Evolutionary conservation across 2,113 vertebrate genomes (phyloP).

Genomic region (Oenanthe oenanthe): DNA sequence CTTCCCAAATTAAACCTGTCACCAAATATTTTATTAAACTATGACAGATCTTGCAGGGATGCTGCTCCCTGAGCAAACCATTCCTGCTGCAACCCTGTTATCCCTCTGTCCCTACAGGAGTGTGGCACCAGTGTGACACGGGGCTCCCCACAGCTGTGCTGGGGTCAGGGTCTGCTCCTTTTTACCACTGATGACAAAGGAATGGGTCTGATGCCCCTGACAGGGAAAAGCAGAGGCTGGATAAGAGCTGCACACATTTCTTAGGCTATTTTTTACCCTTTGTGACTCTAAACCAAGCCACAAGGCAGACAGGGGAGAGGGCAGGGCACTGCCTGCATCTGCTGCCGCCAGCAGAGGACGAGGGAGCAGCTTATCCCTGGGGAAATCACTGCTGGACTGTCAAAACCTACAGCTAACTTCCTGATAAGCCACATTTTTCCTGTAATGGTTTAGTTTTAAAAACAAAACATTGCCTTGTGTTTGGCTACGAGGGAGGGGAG

Average conservation of each 20-base stretch:
- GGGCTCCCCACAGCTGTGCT: neutral
- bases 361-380: neutral
- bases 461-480: neutral
- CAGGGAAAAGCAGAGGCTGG: neutral
- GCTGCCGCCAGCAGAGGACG: accelerated
- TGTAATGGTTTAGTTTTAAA: slow-evolving; percentile 17
- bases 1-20: neutral
- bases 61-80: neutral
- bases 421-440: slow-evolving; percentile 8
- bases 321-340: neutral
- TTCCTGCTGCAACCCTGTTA: accelerated
- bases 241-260: neutral
- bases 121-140: accelerated
- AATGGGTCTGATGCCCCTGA: neutral
- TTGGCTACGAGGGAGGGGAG: neutral
- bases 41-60: neutral
- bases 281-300: neutral
- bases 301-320: neutral
- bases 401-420: slow-evolving; percentile 11
- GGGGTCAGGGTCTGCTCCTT: neutral
- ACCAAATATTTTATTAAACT: neutral
- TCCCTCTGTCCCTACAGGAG: accelerated
- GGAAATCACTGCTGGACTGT: neutral
- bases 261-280: neutral
- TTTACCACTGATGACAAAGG: neutral